Conservation (phyloP, 2,888 invertebrate species). For the Hemithea aestivaria region DNA sequence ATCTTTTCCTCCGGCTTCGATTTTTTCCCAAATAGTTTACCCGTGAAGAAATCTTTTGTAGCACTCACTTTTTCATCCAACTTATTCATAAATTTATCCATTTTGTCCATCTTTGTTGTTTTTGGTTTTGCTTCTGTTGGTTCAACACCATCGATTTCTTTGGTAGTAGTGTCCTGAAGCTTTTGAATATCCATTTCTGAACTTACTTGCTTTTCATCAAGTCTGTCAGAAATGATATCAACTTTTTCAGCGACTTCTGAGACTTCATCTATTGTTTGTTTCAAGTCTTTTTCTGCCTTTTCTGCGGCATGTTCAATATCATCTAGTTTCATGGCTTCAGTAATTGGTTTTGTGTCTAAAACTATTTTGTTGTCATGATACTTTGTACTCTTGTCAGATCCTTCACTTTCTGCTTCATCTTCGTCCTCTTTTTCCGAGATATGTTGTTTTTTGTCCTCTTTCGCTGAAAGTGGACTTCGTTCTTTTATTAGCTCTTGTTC, state of each 20-base stretch:
- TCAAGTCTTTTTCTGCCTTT: not conserved
- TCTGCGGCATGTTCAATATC: not conserved
- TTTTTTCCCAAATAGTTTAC: conserved; percentile 31
- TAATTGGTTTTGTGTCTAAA: not conserved
- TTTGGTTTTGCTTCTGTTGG: conserved; percentile 30
- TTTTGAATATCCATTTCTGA: conserved; percentile 48
- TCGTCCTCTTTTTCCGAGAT: conserved; percentile 25
- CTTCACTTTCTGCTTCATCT: conserved; percentile 15
- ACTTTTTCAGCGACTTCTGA: conserved; percentile 1
- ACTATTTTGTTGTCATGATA: conserved; percentile 3
- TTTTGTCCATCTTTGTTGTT: conserved; percentile 24
- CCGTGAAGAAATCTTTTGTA: conserved; percentile 41
- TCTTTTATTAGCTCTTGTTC: conserved; percentile 7
- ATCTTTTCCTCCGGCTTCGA: conserved; percentile 1
- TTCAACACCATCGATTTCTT: conserved; percentile 39
- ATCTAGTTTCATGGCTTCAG: not conserved
- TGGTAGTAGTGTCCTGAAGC: conserved; percentile 13
- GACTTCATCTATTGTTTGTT: not conserved
- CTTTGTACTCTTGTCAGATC: conserved; percentile 3
- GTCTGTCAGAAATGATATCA: conserved; percentile 52
- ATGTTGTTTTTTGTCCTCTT: conserved; percentile 23
- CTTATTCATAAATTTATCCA: conserved; percentile 42
- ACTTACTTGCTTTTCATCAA: conserved; percentile 65
- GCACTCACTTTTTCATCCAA: conserved; percentile 44
- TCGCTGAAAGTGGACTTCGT: conserved; percentile 21